Evolutionary conservation across 2,888 invertebrate genomes (phyloP).

Genomic region (Agrypnus murinus): DNA sequence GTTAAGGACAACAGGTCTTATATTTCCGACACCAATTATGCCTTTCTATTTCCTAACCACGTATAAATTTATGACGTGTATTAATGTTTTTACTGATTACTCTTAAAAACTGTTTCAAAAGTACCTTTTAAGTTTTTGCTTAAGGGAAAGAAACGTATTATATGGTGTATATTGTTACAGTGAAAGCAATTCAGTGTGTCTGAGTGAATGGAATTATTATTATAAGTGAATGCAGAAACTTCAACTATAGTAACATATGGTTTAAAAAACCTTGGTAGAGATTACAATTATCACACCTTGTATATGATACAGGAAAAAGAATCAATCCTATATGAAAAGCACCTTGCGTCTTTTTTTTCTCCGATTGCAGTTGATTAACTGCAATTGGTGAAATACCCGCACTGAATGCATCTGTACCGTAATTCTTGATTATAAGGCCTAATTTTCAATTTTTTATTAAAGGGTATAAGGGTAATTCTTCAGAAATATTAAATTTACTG

Average conservation of each 20-base stretch:
- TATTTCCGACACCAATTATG: conserved; percentile 42
- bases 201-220: conserved; percentile 7
- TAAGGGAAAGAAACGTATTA: conserved; percentile 24
- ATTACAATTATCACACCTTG: too few species aligned
- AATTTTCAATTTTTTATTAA: too few species aligned
- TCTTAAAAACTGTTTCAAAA: conserved; percentile 26
- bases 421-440: too few species aligned
- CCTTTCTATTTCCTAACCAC: conserved; percentile 43
- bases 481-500: too few species aligned
- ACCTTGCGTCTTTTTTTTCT: too few species aligned
- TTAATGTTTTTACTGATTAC: conserved; percentile 36
- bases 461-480: too few species aligned
- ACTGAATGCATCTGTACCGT: too few species aligned
- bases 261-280: neutral
- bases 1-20: conserved; percentile 37
- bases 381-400: too few species aligned
- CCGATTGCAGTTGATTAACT: too few species aligned
- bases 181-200: conserved; percentile 10
- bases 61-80: conserved; percentile 37
- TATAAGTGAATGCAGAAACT: neutral
- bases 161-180: conserved; percentile 9
- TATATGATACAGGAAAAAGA: too few species aligned
- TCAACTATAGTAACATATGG: neutral
- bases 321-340: too few species aligned
- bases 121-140: conserved; percentile 9